Evolutionary conservation across 2,888 invertebrate species (phyloP).

Genomic region (Cryptus viduatorius): DNA sequence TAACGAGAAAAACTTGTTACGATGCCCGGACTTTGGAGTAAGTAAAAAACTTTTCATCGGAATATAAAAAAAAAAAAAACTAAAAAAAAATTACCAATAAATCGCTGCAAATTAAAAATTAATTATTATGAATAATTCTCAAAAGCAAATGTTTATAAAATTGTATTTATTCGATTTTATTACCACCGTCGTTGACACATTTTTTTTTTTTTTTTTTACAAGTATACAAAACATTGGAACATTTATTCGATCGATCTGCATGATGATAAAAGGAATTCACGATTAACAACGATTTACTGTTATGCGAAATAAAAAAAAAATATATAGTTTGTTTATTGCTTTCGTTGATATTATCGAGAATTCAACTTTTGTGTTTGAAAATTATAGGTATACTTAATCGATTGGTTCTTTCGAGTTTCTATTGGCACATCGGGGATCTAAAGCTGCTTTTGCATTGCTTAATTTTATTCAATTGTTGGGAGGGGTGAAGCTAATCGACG

Average conservation of each 20-base stretch:
- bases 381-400: not conserved
- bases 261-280: constrained; percentile 25
- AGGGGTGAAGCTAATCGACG: not conserved
- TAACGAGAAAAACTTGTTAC: constrained; percentile 33
- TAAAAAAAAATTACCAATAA: not conserved
- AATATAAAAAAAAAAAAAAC: constrained; percentile 6
- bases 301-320: constrained; percentile 19
- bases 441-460: not conserved
- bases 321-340: constrained; percentile 6
- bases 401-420: constrained; percentile 31
- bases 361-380: not conserved
- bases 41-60: constrained; percentile 6
- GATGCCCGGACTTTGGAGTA: constrained; percentile 61
- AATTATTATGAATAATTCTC: not conserved
- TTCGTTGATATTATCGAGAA: not conserved
- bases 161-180: constrained; percentile 58
- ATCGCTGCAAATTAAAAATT: constrained; percentile 7
- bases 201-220: constrained; percentile 59
- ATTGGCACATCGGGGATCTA: constrained; percentile 58
- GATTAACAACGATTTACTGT: constrained; percentile 2
- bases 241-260: constrained; percentile 32
- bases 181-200: constrained; percentile 58
- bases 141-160: constrained; percentile 39
- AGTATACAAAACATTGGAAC: constrained; percentile 64
- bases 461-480: not conserved